These are phyloP conservation scores for Glaucopsyche alexis DNA, from an alignment of 2,888 invertebrate species.

Conservation along the genomic window DNA sequence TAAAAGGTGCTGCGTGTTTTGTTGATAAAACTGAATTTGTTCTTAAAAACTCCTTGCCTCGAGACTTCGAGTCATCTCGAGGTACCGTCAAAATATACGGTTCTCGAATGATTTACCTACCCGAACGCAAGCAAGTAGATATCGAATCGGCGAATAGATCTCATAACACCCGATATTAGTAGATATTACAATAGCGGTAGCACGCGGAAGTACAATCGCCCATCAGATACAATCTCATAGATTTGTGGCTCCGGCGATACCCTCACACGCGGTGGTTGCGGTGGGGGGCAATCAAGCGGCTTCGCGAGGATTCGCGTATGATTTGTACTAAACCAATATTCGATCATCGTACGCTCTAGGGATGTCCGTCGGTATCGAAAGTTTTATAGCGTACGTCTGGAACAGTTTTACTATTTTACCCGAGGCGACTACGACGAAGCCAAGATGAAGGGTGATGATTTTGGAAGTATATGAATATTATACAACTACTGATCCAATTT, in stretches of 20 bases:
- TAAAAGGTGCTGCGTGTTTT: too few species aligned
- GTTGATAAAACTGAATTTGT: too few species aligned
- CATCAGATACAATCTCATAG: background rate
- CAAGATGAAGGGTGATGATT: too few species aligned
- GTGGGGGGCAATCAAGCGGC: slow-evolving; percentile 73
- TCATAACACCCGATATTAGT: background rate
- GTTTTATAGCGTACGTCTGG: background rate
- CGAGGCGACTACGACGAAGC: too few species aligned
- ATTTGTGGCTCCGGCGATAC: slow-evolving; percentile 15
- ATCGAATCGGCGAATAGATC: background rate
- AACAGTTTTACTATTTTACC: too few species aligned
- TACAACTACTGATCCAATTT: too few species aligned
- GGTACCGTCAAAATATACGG: too few species aligned
- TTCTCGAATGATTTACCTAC: too few species aligned
- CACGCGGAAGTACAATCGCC: background rate
- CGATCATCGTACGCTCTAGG: slow-evolving; percentile 38
- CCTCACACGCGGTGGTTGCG: slow-evolving; percentile 63
- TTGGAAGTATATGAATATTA: too few species aligned
- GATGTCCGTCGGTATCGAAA: background rate
- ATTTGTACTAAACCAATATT: slow-evolving; percentile 76
- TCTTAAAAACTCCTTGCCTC: too few species aligned
- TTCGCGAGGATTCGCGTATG: slow-evolving; percentile 69
- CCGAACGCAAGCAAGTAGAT: background rate
- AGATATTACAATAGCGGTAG: slow-evolving; percentile 4
- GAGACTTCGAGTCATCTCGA: too few species aligned